phyloP scores from a whole-genome alignment of 2,113 vertebrate genomes.

The Esox niger region DNA sequence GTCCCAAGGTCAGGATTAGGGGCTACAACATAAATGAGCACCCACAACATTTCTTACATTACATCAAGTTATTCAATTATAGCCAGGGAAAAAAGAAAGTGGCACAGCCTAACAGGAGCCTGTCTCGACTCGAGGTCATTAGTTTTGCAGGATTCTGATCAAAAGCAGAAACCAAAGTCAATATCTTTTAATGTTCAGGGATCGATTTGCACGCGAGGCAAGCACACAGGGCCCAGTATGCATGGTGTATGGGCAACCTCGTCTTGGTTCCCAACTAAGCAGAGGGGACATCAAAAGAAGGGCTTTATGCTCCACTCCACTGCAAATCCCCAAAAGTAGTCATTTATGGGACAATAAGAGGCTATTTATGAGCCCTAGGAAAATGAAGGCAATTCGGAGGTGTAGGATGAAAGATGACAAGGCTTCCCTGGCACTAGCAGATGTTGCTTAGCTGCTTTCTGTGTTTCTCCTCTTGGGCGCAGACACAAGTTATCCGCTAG shows the following conservation, averaged over 20 bases:
- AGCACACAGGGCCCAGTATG: conserved; percentile 8
- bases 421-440: conserved; percentile 43
- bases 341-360: conserved; percentile 70
- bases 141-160: conserved; percentile 61
- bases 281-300: conserved; percentile 62
- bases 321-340: conserved; percentile 69
- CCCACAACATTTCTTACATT: conserved; percentile 28
- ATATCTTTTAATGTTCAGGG: conserved; percentile 61
- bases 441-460: conserved; percentile 37
- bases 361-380: conserved; percentile 61
- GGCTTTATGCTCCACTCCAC: conserved; percentile 43
- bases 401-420: conserved; percentile 69
- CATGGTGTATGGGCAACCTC: conserved; percentile 57
- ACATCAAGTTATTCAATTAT: conserved; percentile 52
- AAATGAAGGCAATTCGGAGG: conserved; percentile 67
- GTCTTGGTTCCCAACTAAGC: conserved; percentile 55
- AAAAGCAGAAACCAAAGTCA: conserved; percentile 62
- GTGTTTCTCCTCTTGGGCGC: conserved; percentile 22
- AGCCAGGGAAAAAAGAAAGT: conserved; percentile 48
- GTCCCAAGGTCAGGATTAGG: conserved; percentile 49
- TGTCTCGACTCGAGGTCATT: conserved; percentile 45
- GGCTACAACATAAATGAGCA: conserved; percentile 44
- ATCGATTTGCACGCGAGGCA: background rate
- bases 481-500: no score
- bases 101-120: conserved; percentile 51